These are phyloP conservation scores for Syngnathus scovelli DNA, from an alignment of 2,113 vertebrate genomes.

Conservation along the genomic window DNA sequence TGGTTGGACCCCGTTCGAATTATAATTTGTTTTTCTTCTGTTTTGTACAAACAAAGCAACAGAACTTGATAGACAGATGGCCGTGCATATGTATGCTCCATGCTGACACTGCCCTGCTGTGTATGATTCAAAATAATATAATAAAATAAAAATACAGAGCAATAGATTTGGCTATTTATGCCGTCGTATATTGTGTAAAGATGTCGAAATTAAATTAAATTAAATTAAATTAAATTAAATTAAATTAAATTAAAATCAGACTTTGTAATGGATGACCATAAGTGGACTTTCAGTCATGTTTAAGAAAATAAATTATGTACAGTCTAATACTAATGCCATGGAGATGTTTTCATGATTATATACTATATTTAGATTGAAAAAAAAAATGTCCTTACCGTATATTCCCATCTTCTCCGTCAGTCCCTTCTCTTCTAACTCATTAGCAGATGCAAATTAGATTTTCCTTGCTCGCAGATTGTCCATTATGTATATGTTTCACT, in stretches of 20 bases:
- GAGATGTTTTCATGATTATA: too few relatives aligned
- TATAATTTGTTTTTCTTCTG: slow-evolving; percentile 5
- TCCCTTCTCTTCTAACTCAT: slow-evolving; percentile 31
- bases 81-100: slow-evolving; percentile 42
- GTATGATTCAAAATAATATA: neutral
- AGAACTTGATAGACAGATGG: slow-evolving; percentile 43
- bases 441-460: slow-evolving; percentile 34
- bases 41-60: slow-evolving; percentile 9
- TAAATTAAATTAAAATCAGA: too few relatives aligned
- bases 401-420: too few relatives aligned
- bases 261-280: too few relatives aligned
- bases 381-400: too few relatives aligned
- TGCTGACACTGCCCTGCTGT: slow-evolving; percentile 15
- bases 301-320: too few relatives aligned
- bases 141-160: slow-evolving; percentile 8
- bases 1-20: slow-evolving; percentile 2
- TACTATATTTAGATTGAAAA: too few relatives aligned
- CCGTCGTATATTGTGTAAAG: too few relatives aligned
- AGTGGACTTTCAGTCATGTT: too few relatives aligned
- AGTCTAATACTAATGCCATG: too few relatives aligned
- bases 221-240: too few relatives aligned
- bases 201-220: too few relatives aligned
- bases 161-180: neutral
- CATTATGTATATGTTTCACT: slow-evolving; percentile 24
- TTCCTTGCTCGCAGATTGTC: slow-evolving; percentile 12